phyloP scores from a whole-genome alignment of 2,797 vertebrate genomes.

The Phoebastria nigripes region DNA sequence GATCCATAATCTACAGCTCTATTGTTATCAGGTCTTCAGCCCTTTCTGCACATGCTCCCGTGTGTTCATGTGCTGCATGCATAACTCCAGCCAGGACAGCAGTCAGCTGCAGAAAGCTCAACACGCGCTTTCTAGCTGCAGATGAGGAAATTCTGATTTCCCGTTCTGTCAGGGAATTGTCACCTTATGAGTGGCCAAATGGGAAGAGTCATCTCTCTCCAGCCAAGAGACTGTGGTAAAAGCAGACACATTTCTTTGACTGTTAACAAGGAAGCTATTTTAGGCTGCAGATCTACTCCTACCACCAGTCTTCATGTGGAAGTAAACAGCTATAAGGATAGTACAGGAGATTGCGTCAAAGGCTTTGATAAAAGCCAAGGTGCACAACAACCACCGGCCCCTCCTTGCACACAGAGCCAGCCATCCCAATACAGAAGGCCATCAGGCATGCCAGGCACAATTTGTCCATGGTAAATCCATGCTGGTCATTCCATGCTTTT shows the following conservation, averaged over 20 bases:
- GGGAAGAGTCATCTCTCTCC: not conserved
- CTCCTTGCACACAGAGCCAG: not conserved
- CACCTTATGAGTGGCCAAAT: not conserved
- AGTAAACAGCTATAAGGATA: fast-evolving
- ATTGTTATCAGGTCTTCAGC: not conserved
- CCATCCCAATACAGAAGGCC: not conserved
- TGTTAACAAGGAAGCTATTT: too few species aligned
- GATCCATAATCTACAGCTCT: not conserved
- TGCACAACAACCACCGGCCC: not conserved
- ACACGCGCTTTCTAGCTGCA: fast-evolving
- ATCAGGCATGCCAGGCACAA: not conserved
- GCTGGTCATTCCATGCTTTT: not conserved
- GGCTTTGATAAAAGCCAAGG: not conserved
- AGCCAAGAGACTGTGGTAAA: not conserved
- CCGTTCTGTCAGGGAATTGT: fast-evolving
- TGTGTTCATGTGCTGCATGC: not conserved
- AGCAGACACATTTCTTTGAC: not conserved
- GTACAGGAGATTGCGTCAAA: not conserved
- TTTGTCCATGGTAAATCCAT: not conserved
- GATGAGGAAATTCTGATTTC: not conserved
- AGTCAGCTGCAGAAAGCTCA: not conserved
- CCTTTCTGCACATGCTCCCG: not conserved
- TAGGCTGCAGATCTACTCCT: too few species aligned
- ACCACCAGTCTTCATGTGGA: not conserved
- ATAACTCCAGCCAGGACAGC: not conserved